phyloP scores from a whole-genome alignment of 2,797 vertebrate species.

The Botia kubotai region DNA sequence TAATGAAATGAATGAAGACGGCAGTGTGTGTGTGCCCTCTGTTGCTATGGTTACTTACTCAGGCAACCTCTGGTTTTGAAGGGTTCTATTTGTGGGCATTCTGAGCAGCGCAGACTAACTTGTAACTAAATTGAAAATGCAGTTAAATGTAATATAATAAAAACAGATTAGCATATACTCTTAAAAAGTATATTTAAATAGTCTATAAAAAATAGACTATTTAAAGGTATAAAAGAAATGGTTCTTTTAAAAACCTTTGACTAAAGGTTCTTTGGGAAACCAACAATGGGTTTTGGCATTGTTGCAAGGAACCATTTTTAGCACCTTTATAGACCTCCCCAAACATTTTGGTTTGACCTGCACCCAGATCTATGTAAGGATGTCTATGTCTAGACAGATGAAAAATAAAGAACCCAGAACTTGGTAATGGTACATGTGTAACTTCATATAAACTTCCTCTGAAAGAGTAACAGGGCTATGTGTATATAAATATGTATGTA shows the following conservation, averaged over 20 bases:
- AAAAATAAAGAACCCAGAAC: not conserved
- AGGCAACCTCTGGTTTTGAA: not conserved
- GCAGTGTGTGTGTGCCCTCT: not conserved
- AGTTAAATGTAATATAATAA: not conserved
- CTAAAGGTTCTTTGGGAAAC: no score
- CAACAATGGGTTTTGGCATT: no score
- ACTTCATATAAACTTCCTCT: slow-evolving; percentile 34
- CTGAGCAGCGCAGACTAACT: not conserved
- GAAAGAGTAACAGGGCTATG: slow-evolving; percentile 62
- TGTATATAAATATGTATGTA: slow-evolving; percentile 51
- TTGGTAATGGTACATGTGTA: slow-evolving; percentile 18
- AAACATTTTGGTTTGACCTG: not conserved
- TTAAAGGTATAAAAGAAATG: no score
- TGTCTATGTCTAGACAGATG: not conserved
- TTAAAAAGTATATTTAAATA: no score
- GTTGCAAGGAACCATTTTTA: no score
- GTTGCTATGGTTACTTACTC: not conserved
- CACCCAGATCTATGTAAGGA: not conserved
- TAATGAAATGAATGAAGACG: no score
- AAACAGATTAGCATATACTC: no score
- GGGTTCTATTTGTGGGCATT: not conserved
- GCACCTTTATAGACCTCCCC: not conserved
- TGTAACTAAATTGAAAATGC: not conserved
- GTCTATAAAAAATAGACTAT: no score
- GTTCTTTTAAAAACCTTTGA: no score